A percentile compares a stretch with the other conserved stretches of the same genome.
Evolutionary conservation across 1,140 invertebrate species (phyloP).

Genomic region (Oppia nitens): DNA sequence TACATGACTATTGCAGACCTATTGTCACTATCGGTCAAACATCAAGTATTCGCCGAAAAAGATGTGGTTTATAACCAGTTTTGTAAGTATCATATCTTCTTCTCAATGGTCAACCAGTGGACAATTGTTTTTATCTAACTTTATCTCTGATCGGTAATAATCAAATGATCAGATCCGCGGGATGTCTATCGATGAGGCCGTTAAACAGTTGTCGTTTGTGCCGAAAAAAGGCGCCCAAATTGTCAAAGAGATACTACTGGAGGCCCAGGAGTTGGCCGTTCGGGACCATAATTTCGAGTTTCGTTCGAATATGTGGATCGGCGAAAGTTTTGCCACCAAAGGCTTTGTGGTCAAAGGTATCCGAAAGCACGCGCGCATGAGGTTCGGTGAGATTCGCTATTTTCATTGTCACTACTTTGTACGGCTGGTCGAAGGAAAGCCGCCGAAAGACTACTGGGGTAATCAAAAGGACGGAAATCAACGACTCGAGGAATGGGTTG

Average conservation of each 20-base stretch:
- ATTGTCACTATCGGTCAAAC: constrained; percentile 55
- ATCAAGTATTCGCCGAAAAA: constrained; percentile 79
- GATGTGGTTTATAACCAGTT: constrained; percentile 71
- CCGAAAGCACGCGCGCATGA: constrained; percentile 53
- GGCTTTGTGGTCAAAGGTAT: constrained; percentile 57
- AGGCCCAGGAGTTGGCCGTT: constrained; percentile 74
- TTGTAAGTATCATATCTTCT: constrained; percentile 35
- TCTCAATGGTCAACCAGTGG: too few species aligned
- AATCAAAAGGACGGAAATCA: constrained; percentile 37
- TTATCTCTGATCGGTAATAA: too few species aligned
- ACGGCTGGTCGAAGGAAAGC: constrained; percentile 71
- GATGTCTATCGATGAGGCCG: constrained; percentile 78
- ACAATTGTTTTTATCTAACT: too few species aligned
- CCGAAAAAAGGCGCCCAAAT: constrained; percentile 60
- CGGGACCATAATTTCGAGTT: constrained; percentile 83
- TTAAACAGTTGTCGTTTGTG: constrained; percentile 71
- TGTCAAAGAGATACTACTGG: constrained; percentile 50
- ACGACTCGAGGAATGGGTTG: constrained; percentile 51
- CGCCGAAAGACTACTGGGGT: constrained; percentile 58
- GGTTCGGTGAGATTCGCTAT: constrained; percentile 54
- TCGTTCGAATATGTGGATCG: constrained; percentile 86
- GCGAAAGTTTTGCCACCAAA: constrained; percentile 65
- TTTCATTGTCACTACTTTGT: constrained; percentile 74
- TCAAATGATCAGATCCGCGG: constrained; percentile 53
- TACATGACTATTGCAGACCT: neutral